A percentile compares a stretch with the other conserved stretches of the same genome.
Conservation (phyloP, 2,113 vertebrate genomes). For the Paramisgurnus dabryanus region DNA sequence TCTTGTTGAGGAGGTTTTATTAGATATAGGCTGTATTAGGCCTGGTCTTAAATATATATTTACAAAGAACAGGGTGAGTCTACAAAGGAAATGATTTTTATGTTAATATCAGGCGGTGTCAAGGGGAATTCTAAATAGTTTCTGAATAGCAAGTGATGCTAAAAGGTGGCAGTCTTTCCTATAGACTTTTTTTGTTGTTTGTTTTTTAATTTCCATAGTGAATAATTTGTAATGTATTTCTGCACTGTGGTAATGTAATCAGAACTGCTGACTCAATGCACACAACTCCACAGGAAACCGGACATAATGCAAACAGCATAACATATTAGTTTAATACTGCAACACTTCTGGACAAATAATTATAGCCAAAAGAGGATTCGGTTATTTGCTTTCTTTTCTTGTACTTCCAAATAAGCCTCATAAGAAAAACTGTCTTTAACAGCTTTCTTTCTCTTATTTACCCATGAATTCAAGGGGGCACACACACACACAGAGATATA, state of each 20-base stretch:
- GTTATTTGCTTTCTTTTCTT: not conserved
- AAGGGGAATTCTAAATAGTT: not conserved
- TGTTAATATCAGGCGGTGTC: not conserved
- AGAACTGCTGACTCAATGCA: conserved; percentile 4
- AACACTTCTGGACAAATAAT: conserved; percentile 1
- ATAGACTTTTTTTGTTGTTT: conserved; percentile 4
- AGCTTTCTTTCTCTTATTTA: not conserved
- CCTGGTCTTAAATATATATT: not conserved
- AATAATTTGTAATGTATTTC: not conserved
- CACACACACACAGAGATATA: not conserved
- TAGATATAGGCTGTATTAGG: not conserved
- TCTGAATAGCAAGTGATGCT: not conserved
- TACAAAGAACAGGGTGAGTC: not conserved
- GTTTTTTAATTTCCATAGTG: conserved; percentile 1
- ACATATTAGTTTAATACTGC: not conserved
- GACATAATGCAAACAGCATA: not conserved
- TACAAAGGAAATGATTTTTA: not conserved
- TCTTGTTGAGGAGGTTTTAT: not conserved
- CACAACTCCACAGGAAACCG: not conserved
- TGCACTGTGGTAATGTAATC: not conserved
- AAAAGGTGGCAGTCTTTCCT: not conserved
- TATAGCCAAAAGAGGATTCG: not conserved
- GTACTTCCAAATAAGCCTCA: not conserved
- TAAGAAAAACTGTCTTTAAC: not conserved
- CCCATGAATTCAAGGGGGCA: not conserved